A percentile compares a stretch with the other conserved stretches of the same genome.
Conservation (phyloP, 2,113 vertebrate genomes). For the Nyctereutes procyonoides region DNA sequence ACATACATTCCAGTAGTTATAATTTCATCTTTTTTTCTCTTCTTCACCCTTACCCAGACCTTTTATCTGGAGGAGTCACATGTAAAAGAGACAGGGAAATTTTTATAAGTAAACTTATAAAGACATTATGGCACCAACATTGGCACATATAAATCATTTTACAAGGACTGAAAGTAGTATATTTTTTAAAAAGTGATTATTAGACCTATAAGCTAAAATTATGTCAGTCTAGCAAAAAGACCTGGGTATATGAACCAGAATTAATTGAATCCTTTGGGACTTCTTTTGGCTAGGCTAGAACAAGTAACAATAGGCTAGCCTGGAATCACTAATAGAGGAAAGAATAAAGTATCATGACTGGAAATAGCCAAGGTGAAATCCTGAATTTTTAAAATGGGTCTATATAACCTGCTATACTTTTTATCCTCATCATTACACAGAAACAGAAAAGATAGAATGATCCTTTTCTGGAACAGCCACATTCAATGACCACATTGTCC, state of each 20-base stretch:
- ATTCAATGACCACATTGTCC: background rate
- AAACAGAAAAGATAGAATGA: background rate
- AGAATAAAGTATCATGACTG: background rate
- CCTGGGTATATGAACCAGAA: background rate
- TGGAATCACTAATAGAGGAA: background rate
- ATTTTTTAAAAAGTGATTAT: background rate
- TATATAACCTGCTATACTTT: background rate
- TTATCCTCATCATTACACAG: background rate
- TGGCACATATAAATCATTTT: background rate
- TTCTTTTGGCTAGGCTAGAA: background rate
- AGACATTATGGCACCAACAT: background rate
- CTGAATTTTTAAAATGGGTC: background rate
- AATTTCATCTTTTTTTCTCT: background rate
- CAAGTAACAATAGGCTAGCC: background rate
- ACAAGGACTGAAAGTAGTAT: background rate
- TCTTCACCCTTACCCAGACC: background rate
- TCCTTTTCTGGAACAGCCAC: background rate
- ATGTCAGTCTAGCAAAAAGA: background rate
- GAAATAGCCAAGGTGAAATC: background rate
- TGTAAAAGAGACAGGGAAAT: background rate
- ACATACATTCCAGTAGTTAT: background rate
- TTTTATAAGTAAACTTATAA: background rate
- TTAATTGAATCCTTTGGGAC: background rate
- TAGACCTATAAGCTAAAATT: background rate
- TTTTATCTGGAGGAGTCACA: background rate